Evolutionary conservation across 2,888 invertebrate species (phyloP), one percentile per base, ranked within the genome.

Genomic region (Bhutanitis thaidina): DNA sequence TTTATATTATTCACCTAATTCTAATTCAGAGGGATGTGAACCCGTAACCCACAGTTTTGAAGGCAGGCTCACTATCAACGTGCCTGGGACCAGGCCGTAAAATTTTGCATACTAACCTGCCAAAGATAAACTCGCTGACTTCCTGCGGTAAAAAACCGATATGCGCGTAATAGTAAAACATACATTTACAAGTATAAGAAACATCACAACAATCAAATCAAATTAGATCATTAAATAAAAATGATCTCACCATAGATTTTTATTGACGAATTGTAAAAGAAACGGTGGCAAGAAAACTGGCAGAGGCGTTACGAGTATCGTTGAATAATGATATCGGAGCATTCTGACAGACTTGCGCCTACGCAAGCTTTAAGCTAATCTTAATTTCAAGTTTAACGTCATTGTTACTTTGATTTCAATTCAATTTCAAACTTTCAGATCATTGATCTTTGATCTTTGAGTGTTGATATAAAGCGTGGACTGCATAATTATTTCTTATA

Each of bases 281-380:
- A 78, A 77, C 60, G 29, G 53, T 45, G 49, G 60, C 59, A 58
- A 56, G 62, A 68, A 73, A 75, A 70, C 66, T 56, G 43, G 67
- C 64, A 65, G 68, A 62, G 79, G 76, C 72, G 78, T 79, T 73
- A 71, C 78, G 77, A 75, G 74, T 69, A 77, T 78, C 77, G 72
- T 71, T 67, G 70, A 66, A 73, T 82, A 81, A 79, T 80, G 74
- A 72, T 74, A 69, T 69, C 51, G 57, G 65, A 65, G 58, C 27
- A 27, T 7, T 27, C 8, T 27, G 27, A 49, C 62, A 59, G 67
- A 67, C 64, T 65, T 59, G 65, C 74, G 71, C 77, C 76, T 67
- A 79, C 80, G 68, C 75, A 61, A 56, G 58, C 58, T 61, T 65
- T 65, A 27, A 47, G 37, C 25, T 58, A 62, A 69, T 65, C 37